Evolutionary conservation across 30 jellyfish, hydroid and myxozoan genomes (phyloP).

Genomic region (Cassiopea andromeda): DNA sequence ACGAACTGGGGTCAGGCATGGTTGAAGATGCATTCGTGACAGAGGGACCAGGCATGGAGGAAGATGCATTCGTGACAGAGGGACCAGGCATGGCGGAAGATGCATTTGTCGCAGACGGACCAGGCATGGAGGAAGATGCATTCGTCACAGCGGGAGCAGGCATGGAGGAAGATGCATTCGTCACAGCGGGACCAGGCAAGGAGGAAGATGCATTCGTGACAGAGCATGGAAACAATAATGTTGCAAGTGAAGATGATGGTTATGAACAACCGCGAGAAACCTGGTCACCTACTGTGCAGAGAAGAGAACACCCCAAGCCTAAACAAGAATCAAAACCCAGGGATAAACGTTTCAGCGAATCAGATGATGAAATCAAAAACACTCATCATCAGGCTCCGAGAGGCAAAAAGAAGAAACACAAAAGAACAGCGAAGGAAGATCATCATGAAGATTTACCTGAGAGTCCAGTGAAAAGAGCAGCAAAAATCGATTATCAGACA

Average conservation of each 20-base stretch:
- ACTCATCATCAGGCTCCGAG: not conserved
- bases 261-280: constrained; percentile 27
- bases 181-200: not conserved
- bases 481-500: not conserved
- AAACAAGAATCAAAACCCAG: not conserved
- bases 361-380: constrained; percentile 4
- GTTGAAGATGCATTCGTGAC: not conserved
- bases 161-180: not conserved
- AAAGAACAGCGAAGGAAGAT: not conserved
- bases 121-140: not conserved
- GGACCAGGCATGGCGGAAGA: not conserved
- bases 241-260: not conserved
- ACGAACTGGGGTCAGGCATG: not conserved
- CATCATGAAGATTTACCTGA: not conserved
- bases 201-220: not conserved
- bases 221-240: not conserved
- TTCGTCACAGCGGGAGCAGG: not conserved
- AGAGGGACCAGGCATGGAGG: not conserved
- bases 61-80: not conserved
- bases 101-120: not conserved
- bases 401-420: not conserved
- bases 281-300: constrained; percentile 61
- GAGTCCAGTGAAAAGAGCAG: not conserved
- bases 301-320: not conserved
- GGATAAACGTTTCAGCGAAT: not conserved